Percentiles rank a stretch among this genome's conserved stretches.
phyloP scores from a whole-genome alignment of 2,797 vertebrate species.

The Schizothorax lantsangensis region DNA sequence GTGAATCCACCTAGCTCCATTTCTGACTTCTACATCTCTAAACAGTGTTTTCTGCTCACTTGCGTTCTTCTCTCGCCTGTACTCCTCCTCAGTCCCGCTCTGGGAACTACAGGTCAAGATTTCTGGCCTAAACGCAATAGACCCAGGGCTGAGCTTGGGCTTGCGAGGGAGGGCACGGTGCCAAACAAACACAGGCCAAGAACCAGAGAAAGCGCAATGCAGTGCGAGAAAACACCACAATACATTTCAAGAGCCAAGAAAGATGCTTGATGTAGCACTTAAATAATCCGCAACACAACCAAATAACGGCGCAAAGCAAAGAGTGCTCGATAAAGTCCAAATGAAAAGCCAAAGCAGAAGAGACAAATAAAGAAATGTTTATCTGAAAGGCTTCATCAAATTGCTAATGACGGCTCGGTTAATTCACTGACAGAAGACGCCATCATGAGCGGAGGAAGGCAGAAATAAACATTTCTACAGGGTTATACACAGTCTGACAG shows the following conservation, averaged over 20 bases:
- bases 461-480: slow-evolving; percentile 57
- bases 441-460: slow-evolving; percentile 36
- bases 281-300: not conserved
- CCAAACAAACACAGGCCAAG: slow-evolving; percentile 54
- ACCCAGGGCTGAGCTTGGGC: slow-evolving; percentile 51
- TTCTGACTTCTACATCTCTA: not conserved
- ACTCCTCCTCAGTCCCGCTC: slow-evolving; percentile 16
- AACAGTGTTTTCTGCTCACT: slow-evolving; percentile 29
- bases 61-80: not conserved
- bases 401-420: slow-evolving; percentile 47
- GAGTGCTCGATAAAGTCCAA: not conserved
- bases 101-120: slow-evolving; percentile 47
- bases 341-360: slow-evolving; percentile 8
- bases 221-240: slow-evolving; percentile 23
- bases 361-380: slow-evolving; percentile 56
- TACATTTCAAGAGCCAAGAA: slow-evolving; percentile 30
- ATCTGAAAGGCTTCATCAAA: slow-evolving; percentile 60
- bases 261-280: slow-evolving; percentile 20
- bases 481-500: slow-evolving; percentile 68
- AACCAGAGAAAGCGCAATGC: slow-evolving; percentile 41
- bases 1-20: not conserved
- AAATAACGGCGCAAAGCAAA: not conserved
- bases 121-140: slow-evolving; percentile 50
- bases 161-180: slow-evolving; percentile 46
- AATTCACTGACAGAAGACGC: slow-evolving; percentile 40